phyloP scores from a whole-genome alignment of 1,140 invertebrate genomes.

The Cecropterus lyciades region DNA sequence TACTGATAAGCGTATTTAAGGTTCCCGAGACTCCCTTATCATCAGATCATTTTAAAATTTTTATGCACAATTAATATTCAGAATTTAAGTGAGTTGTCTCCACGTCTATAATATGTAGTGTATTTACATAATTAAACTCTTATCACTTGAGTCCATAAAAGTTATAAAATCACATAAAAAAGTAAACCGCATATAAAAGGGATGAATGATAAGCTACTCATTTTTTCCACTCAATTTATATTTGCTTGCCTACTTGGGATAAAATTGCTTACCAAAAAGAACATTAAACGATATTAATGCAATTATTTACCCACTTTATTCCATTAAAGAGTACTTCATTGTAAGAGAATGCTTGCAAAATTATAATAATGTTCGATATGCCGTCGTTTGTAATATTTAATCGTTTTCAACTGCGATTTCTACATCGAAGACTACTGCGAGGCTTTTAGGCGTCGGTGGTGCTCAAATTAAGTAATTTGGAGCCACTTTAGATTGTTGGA shows the following conservation, averaged over 20 bases:
- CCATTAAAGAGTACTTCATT: slow-evolving; percentile 13
- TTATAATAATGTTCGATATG: slow-evolving; percentile 4
- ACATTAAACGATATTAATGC: slow-evolving; percentile 3
- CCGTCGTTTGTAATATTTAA: slow-evolving; percentile 10
- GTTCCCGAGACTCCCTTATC: slow-evolving; percentile 32
- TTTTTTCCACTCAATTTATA: not conserved
- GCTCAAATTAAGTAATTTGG: slow-evolving; percentile 57
- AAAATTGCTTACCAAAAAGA: slow-evolving; percentile 5
- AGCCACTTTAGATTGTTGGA: slow-evolving; percentile 34
- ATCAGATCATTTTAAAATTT: slow-evolving; percentile 45
- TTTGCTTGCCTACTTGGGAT: not conserved
- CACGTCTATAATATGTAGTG: slow-evolving; percentile 32
- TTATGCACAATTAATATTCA: slow-evolving; percentile 46
- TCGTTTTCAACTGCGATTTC: slow-evolving; percentile 14
- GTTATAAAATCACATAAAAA: slow-evolving; percentile 11
- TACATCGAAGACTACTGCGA: slow-evolving; percentile 18
- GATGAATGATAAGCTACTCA: not conserved
- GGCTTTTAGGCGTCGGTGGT: slow-evolving; percentile 9
- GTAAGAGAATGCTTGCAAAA: slow-evolving; percentile 18
- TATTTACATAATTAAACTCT: slow-evolving; percentile 14
- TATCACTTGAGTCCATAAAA: slow-evolving; percentile 3
- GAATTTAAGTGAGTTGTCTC: slow-evolving; percentile 43
- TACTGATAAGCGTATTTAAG: slow-evolving; percentile 35
- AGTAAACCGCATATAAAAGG: not conserved
- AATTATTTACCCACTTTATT: slow-evolving; percentile 23